Evolutionary conservation across 1,140 invertebrate species (phyloP).

Genomic region (Theocolax elegans): DNA sequence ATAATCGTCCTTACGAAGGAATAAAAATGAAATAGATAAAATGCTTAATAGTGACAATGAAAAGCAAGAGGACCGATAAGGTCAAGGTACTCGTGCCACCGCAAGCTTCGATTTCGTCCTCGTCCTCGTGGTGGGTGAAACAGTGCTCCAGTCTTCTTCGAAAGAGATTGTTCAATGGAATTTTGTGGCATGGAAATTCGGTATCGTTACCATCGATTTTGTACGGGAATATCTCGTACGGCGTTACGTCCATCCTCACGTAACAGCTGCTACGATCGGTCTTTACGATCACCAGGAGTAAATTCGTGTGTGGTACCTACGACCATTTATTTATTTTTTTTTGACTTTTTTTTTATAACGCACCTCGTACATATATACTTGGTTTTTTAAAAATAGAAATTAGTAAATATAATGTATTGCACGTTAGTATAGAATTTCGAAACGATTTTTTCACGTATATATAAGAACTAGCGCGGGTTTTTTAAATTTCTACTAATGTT

Average conservation of each 20-base stretch:
- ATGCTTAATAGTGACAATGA: conserved; percentile 8
- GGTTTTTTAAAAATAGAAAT: not conserved
- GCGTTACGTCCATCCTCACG: conserved; percentile 53
- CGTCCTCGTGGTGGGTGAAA: conserved; percentile 77
- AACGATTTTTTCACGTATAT: no score
- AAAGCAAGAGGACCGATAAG: conserved; percentile 45
- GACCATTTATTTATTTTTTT: no score
- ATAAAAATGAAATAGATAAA: conserved; percentile 9
- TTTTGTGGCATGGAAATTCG: conserved; percentile 77
- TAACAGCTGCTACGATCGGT: conserved; percentile 60
- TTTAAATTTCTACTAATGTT: no score
- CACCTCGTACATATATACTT: no score
- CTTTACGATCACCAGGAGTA: conserved; percentile 82
- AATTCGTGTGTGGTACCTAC: conserved; percentile 78
- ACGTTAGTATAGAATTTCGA: no score
- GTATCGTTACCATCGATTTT: conserved; percentile 53
- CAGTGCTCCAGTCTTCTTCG: conserved; percentile 77
- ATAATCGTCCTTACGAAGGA: not conserved
- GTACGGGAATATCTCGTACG: conserved; percentile 59
- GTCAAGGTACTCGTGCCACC: conserved; percentile 54
- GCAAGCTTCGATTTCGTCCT: conserved; percentile 69
- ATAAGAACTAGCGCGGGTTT: no score
- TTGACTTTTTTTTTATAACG: no score
- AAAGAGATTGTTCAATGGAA: conserved; percentile 75
- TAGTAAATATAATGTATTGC: not conserved